Percentiles rank a stretch among this genome's conserved stretches.
Evolutionary conservation across 2,888 invertebrate genomes (phyloP).

Genomic region (Elaeidobius kamerunicus): DNA sequence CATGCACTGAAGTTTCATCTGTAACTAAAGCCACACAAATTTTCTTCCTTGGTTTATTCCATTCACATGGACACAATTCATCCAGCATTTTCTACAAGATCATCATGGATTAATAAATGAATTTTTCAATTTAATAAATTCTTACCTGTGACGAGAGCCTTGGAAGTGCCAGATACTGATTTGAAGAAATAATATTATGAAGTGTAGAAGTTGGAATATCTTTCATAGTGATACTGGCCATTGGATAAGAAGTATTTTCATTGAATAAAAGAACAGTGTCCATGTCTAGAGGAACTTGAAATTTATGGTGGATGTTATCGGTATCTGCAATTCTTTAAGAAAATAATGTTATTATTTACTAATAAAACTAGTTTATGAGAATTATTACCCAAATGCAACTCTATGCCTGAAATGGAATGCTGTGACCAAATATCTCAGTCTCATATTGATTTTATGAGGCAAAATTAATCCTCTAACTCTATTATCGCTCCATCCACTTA

Average conservation of each 20-base stretch:
- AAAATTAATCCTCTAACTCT: slow-evolving; percentile 86
- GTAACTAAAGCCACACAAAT: slow-evolving; percentile 80
- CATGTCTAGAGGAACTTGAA: slow-evolving; percentile 68
- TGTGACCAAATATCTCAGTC: slow-evolving; percentile 82
- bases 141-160: slow-evolving; percentile 85
- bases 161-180: slow-evolving; percentile 83
- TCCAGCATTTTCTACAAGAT: slow-evolving; percentile 68
- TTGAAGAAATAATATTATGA: slow-evolving; percentile 82
- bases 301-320: slow-evolving; percentile 61
- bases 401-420: slow-evolving; percentile 84
- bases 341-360: too few species aligned
- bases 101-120: too few species aligned
- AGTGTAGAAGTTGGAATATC: slow-evolving; percentile 86
- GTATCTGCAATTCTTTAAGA: slow-evolving; percentile 65
- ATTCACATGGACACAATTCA: slow-evolving; percentile 84
- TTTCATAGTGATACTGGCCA: slow-evolving; percentile 83
- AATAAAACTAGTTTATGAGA: too few species aligned
- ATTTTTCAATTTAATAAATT: not conserved
- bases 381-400: slow-evolving; percentile 86
- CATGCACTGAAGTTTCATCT: slow-evolving; percentile 57
- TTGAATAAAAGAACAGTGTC: slow-evolving; percentile 87
- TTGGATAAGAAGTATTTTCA: slow-evolving; percentile 76
- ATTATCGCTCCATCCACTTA: slow-evolving; percentile 90
- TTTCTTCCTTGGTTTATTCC: slow-evolving; percentile 71
- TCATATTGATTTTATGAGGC: slow-evolving; percentile 70